These are phyloP conservation scores for Leuctra nigra DNA, from an alignment of 2,888 invertebrate genomes.

Conservation along the genomic window DNA sequence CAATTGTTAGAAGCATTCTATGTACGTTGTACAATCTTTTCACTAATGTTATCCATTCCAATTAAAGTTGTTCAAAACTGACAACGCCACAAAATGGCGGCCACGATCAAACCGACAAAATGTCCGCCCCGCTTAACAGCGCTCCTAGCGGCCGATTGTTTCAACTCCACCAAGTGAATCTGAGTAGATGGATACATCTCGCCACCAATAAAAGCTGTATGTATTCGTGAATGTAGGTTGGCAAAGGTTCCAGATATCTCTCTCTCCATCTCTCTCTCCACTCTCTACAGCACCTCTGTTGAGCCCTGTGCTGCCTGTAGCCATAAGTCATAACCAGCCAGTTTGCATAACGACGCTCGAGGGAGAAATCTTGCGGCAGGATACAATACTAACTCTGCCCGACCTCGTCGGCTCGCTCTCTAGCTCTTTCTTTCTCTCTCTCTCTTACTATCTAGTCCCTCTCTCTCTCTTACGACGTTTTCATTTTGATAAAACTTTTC, in stretches of 20 bases:
- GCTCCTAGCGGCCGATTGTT: no score
- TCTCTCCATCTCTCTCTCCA: not conserved
- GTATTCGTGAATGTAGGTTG: not conserved
- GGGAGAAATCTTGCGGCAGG: constrained; percentile 13
- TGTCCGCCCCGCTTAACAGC: no score
- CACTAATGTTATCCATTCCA: no score
- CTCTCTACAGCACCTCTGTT: constrained; percentile 14
- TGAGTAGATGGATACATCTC: no score
- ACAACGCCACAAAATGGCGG: no score
- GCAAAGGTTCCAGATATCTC: not conserved
- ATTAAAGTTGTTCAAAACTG: no score
- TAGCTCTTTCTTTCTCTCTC: constrained; percentile 11
- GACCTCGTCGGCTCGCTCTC: not conserved
- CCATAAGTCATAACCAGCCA: constrained; percentile 16
- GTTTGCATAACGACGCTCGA: constrained; percentile 15
- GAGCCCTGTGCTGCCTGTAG: not conserved
- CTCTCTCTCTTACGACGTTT: constrained; percentile 13
- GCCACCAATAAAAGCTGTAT: no score
- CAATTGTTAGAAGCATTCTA: no score
- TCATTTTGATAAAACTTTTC: constrained; percentile 10
- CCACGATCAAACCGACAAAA: no score
- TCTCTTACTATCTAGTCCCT: constrained; percentile 4
- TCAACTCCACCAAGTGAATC: no score
- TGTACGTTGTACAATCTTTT: no score
- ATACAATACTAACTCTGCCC: not conserved